Percentiles rank a stretch among this genome's conserved stretches.
Evolutionary conservation across 1,140 invertebrate genomes (phyloP).

Genomic region (Aphaenogaster ashmeadi): DNA sequence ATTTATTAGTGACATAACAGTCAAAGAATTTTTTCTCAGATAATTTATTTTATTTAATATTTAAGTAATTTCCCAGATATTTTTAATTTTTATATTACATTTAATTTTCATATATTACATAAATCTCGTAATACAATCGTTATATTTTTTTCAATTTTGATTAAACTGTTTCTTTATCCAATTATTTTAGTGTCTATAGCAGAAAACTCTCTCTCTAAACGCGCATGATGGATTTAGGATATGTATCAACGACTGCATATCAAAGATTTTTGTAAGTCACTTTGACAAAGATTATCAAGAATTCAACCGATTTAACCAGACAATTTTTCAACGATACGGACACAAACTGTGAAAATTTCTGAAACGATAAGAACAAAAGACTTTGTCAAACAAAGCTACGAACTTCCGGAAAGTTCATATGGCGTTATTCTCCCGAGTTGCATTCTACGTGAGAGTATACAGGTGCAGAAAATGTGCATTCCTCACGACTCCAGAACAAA

Average conservation of each 20-base stretch:
- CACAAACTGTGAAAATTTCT: neutral
- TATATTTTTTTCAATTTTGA: neutral
- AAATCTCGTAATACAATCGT: neutral
- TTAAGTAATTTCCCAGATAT: neutral
- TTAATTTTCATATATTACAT: neutral
- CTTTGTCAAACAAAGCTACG: slow-evolving; percentile 44
- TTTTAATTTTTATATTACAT: neutral
- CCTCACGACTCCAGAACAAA: slow-evolving; percentile 35
- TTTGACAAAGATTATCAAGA: neutral
- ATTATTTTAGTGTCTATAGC: neutral
- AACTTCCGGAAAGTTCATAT: slow-evolving; percentile 43
- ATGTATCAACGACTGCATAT: neutral
- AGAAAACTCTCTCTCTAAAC: neutral
- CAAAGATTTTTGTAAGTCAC: neutral
- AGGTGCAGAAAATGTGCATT: slow-evolving; percentile 53
- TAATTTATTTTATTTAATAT: neutral
- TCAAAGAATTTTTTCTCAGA: neutral
- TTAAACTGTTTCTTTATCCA: neutral
- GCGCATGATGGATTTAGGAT: neutral
- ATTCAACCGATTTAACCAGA: neutral
- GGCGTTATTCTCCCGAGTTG: slow-evolving; percentile 25
- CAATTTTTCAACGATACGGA: neutral
- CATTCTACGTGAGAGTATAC: slow-evolving; percentile 1
- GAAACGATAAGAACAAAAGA: slow-evolving; percentile 25
- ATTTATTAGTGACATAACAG: neutral